Evolutionary conservation across 2,113 vertebrate species (phyloP).

Genomic region (Chionomys nivalis): DNA sequence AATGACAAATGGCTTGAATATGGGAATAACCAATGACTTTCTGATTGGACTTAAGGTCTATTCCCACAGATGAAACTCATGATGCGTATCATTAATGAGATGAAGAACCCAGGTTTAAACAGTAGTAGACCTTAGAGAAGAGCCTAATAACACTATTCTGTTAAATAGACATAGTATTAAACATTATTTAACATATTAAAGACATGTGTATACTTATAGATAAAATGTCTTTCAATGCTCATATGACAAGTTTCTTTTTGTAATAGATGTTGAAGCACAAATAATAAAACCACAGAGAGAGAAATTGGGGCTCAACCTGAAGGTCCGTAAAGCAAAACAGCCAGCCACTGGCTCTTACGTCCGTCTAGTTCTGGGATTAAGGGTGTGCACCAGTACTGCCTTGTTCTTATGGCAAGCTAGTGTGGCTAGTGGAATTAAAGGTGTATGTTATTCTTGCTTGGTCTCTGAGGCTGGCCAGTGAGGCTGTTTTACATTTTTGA

Average conservation of each 20-base stretch:
- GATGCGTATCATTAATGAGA: background rate
- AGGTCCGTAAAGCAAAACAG: no score
- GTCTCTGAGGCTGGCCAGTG: no score
- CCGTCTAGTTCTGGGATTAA: no score
- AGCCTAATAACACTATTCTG: background rate
- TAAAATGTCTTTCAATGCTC: background rate
- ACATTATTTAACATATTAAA: background rate
- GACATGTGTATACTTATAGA: background rate
- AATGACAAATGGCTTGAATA: no score
- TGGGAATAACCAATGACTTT: background rate
- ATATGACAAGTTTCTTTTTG: background rate
- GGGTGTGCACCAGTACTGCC: no score
- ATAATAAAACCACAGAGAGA: no score
- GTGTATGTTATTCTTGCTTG: no score
- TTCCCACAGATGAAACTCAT: background rate
- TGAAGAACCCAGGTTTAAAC: background rate
- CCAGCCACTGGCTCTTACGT: no score
- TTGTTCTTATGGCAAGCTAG: no score
- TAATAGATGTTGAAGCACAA: background rate
- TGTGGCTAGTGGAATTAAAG: no score
- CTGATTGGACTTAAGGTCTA: background rate
- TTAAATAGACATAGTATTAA: background rate
- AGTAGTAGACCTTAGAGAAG: background rate
- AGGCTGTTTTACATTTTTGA: no score
- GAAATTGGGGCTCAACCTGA: no score